phyloP scores from a whole-genome alignment of 2,797 vertebrate genomes.

The Neosilurus hyrtlii region DNA sequence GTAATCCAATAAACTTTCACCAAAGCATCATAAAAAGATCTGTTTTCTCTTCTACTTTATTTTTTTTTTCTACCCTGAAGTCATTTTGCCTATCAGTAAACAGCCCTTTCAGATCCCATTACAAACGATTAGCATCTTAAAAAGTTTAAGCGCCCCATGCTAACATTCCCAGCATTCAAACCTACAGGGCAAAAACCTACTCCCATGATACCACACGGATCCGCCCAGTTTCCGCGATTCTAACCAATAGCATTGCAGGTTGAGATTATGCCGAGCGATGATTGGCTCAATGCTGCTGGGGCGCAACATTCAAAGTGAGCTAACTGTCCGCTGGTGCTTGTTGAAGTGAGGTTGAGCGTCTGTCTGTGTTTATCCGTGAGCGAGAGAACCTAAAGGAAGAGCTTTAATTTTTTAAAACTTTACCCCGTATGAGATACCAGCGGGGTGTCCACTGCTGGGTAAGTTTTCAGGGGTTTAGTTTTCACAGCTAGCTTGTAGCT shows the following conservation, averaged over 20 bases:
- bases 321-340: conserved; percentile 1
- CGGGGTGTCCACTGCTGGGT: not conserved
- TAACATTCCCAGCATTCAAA: no score
- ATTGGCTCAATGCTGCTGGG: conserved; percentile 37
- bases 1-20: no score
- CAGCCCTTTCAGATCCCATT: no score
- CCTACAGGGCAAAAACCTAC: no score
- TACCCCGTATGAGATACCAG: not conserved
- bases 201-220: conserved; percentile 2
- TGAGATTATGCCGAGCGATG: not conserved
- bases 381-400: not conserved
- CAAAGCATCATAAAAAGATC: no score
- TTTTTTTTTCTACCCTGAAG: no score
- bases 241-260: conserved; percentile 34
- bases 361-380: not conserved
- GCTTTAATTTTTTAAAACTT: not conserved
- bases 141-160: no score
- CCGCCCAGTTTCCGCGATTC: not conserved
- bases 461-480: not conserved
- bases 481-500: not conserved
- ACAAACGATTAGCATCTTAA: no score
- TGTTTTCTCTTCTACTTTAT: no score
- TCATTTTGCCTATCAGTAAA: no score
- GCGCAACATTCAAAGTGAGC: conserved; percentile 51
- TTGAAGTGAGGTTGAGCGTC: not conserved